Evolutionary conservation across 2,113 vertebrate genomes (phyloP).

Genomic region (Nematolebias whitei): DNA sequence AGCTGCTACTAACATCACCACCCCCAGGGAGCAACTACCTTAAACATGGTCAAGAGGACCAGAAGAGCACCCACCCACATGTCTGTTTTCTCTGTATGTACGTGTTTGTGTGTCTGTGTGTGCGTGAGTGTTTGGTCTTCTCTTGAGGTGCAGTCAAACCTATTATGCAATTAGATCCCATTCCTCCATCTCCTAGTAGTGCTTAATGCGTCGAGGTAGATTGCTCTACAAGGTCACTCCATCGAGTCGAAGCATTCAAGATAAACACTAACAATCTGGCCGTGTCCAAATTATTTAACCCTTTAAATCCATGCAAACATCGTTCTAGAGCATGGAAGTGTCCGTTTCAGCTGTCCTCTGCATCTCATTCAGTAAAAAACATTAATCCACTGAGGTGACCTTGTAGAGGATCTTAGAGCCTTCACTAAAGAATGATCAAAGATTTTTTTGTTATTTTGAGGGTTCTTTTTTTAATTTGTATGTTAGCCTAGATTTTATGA

Average conservation of each 20-base stretch:
- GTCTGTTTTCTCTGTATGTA: conserved; percentile 74
- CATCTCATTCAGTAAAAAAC: conserved; percentile 65
- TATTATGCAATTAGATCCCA: conserved; percentile 82
- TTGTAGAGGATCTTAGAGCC: conserved; percentile 76
- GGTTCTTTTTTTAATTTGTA: conserved; percentile 48
- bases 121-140: conserved; percentile 75
- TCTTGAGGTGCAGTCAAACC: conserved; percentile 83
- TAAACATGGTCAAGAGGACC: conserved; percentile 74
- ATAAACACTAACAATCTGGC: conserved; percentile 62
- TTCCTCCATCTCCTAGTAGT: conserved; percentile 74
- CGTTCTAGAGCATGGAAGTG: conserved; percentile 60
- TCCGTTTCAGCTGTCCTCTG: conserved; percentile 48
- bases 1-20: conserved; percentile 67
- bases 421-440: conserved; percentile 76
- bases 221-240: conserved; percentile 75
- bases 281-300: conserved; percentile 69
- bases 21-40: conserved; percentile 72
- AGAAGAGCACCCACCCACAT: conserved; percentile 76
- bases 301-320: conserved; percentile 71
- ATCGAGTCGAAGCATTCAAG: conserved; percentile 53
- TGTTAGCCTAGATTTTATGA: conserved; percentile 75
- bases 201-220: conserved; percentile 63
- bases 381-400: conserved; percentile 61
- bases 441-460: conserved; percentile 38
- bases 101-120: conserved; percentile 59